Conservation (phyloP, 2,888 invertebrate species). For the Torymus aiolomorphi region DNA sequence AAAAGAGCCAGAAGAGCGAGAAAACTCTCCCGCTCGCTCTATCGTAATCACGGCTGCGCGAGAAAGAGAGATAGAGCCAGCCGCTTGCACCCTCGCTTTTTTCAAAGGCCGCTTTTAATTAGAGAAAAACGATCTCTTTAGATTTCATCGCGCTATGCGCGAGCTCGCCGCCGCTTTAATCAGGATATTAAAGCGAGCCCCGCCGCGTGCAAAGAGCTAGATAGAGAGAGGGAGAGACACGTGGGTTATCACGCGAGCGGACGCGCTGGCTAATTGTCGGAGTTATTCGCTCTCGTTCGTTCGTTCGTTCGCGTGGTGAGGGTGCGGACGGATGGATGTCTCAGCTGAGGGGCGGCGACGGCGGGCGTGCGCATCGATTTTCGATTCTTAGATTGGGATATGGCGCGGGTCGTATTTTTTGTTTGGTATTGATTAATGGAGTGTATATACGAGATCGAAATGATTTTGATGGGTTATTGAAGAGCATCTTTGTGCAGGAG, state of each 20-base stretch:
- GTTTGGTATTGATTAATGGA: too few relatives aligned
- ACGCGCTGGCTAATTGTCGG: constrained; percentile 64
- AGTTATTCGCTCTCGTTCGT: constrained; percentile 66
- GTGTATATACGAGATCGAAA: too few relatives aligned
- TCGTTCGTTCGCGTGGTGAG: constrained; percentile 60
- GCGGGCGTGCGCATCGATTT: too few relatives aligned
- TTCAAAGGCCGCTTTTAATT: constrained; percentile 46
- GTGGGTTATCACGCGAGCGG: constrained; percentile 10
- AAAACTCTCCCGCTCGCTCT: not conserved
- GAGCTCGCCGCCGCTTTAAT: constrained; percentile 53
- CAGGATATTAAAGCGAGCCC: constrained; percentile 57
- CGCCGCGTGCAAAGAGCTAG: constrained; percentile 5
- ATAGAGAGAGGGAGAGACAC: constrained; percentile 13
- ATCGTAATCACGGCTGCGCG: not conserved
- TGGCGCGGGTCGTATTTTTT: too few relatives aligned
- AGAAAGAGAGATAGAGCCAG: too few relatives aligned
- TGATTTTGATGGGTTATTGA: too few relatives aligned
- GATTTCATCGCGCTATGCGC: constrained; percentile 53
- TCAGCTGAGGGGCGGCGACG: constrained; percentile 56
- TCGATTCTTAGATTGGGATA: too few relatives aligned
- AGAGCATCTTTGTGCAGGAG: too few relatives aligned
- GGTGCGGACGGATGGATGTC: constrained; percentile 70
- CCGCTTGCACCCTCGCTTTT: constrained; percentile 5
- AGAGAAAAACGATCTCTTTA: constrained; percentile 58
- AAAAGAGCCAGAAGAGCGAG: too few relatives aligned